Evolutionary conservation across 2,797 vertebrate genomes (phyloP).

Genomic region (Takifugu rubripes): DNA sequence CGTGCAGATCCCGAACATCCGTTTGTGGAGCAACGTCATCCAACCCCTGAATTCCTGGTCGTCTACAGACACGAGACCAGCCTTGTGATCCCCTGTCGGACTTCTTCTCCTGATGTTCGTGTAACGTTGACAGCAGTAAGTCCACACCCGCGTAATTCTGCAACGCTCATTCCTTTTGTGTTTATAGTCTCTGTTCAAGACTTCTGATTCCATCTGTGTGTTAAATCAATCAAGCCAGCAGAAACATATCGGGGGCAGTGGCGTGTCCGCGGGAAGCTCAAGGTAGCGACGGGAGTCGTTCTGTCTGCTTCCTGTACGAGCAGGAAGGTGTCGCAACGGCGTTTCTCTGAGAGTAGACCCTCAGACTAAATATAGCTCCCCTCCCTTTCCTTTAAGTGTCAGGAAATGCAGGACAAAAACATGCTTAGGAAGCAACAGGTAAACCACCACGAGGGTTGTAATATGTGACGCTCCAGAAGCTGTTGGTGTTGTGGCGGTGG

Average conservation of each 20-base stretch:
- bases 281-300: constrained; percentile 68
- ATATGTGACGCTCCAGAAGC: constrained; percentile 6
- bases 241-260: constrained; percentile 53
- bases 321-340: constrained; percentile 78
- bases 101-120: constrained; percentile 75
- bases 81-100: constrained; percentile 81
- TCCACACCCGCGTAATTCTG: constrained; percentile 1
- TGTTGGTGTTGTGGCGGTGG: not conserved
- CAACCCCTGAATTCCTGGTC: not conserved
- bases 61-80: constrained; percentile 43
- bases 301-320: constrained; percentile 80
- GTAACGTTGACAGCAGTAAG: constrained; percentile 79
- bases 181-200: too few relatives aligned
- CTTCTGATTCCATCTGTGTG: constrained; percentile 57
- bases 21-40: constrained; percentile 67
- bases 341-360: constrained; percentile 70
- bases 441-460: constrained; percentile 15
- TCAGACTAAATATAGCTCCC: constrained; percentile 77
- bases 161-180: too few relatives aligned
- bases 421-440: constrained; percentile 46
- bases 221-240: constrained; percentile 32
- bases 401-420: constrained; percentile 60
- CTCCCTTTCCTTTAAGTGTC: constrained; percentile 73
- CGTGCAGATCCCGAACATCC: constrained; percentile 77
- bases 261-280: constrained; percentile 48